Base-by-base conservation (phyloP, 2,797 vertebrate species). In the Acipenser ruthenus region DNA sequence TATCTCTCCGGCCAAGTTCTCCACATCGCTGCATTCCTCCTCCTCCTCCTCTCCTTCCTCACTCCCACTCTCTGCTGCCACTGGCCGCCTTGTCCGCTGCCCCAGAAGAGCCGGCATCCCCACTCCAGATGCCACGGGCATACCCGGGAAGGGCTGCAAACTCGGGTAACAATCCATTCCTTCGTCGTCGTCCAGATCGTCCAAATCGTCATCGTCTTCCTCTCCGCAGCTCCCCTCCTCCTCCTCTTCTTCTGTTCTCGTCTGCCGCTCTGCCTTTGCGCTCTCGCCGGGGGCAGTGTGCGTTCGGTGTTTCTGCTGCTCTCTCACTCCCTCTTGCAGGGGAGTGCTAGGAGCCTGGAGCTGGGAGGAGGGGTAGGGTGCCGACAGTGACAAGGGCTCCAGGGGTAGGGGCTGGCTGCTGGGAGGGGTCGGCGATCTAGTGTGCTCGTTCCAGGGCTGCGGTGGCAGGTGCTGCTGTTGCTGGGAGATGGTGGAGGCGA, bases 1-100 rank as follows among this genome's bases (percentile, higher is more conserved):
- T 37, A 99, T 97, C 83, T 99, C 97, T 50, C 97, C 96, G 48
- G 94, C 91, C 86, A 99, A 86, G 86, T 98, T 98, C 89, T 99
- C 96, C 81, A 99, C 95, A 50, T 99, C 96, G 62, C 94, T 97
- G 79, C 90, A 96, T 69, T 92, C 90, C 73, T 95, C 96, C 52
- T 97, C 95, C 15, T 79, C 85, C 0, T 94, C 95, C 82, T 92
- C 92, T 37, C 93, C 94, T 86, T 92, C 92, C 73, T 98, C 95
- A 68, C 94, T 96, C 70, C 90, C 90, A 74, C 96, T 96, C 74
- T 98, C 96, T 59, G 83, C 79, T 65, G 78, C 74, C 68, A 81
- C 88, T 73, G 84, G 87, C 74, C 79, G 84, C 77, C 71, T 83
- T 65, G 78, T 78, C 75, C 83, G 87, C 76, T 90, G 90, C 70